phyloP scores from a whole-genome alignment of 2,797 vertebrate genomes.

The Siniperca scherzeri region DNA sequence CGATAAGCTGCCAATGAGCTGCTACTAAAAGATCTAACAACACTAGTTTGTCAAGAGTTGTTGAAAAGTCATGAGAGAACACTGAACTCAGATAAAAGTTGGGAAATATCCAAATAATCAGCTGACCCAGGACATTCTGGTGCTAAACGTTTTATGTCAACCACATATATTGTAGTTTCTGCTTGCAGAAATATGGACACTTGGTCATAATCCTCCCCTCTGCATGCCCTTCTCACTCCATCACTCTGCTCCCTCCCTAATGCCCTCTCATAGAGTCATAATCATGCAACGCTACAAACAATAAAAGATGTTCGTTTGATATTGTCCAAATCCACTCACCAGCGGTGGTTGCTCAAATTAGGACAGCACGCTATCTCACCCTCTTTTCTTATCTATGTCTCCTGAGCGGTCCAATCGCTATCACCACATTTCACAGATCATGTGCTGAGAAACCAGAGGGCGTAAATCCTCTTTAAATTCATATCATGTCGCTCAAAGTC shows the following conservation, averaged over 20 bases:
- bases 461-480: slow-evolving; percentile 78
- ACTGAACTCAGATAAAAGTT: slow-evolving; percentile 22
- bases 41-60: background rate
- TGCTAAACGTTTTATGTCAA: slow-evolving; percentile 25
- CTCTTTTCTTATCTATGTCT: slow-evolving; percentile 73
- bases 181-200: slow-evolving; percentile 18
- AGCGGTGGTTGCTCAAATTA: slow-evolving; percentile 72
- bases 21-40: background rate
- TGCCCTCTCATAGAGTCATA: slow-evolving; percentile 42
- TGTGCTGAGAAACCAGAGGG: slow-evolving; percentile 56
- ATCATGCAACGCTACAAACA: slow-evolving; percentile 63
- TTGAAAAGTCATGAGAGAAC: slow-evolving; percentile 33
- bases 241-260: slow-evolving; percentile 32
- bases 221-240: slow-evolving; percentile 50
- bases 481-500: slow-evolving; percentile 62
- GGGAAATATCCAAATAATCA: slow-evolving; percentile 11
- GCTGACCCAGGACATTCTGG: background rate
- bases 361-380: slow-evolving; percentile 61
- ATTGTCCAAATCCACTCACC: slow-evolving; percentile 77
- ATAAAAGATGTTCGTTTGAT: slow-evolving; percentile 72
- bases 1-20: slow-evolving; percentile 11
- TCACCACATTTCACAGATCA: slow-evolving; percentile 73
- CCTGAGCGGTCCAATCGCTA: slow-evolving; percentile 60
- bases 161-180: background rate
- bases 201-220: slow-evolving; percentile 58